Conservation (phyloP, 1,140 invertebrate genomes). For the Bombus affinis region DNA sequence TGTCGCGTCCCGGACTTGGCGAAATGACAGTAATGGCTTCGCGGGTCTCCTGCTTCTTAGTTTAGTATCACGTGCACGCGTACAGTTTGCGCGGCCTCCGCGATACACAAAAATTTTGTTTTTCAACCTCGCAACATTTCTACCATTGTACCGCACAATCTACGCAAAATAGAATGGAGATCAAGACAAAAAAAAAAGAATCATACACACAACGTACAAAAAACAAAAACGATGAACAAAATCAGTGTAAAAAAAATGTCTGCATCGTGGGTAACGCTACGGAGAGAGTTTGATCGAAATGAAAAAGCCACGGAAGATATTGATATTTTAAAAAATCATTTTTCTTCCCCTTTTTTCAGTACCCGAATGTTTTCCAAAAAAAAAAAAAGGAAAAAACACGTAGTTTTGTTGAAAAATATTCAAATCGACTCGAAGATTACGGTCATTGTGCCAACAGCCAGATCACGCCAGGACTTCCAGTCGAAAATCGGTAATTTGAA, state of each 20-base stretch:
- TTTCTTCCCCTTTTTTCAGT: no score
- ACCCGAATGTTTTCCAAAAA: neutral
- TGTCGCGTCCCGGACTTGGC: slow-evolving; percentile 33
- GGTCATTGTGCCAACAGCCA: slow-evolving; percentile 28
- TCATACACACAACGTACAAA: neutral
- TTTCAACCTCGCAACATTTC: neutral
- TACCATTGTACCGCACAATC: slow-evolving; percentile 30
- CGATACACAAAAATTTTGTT: neutral
- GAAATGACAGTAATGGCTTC: slow-evolving; percentile 48
- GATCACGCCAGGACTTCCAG: slow-evolving; percentile 4
- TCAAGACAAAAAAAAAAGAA: neutral
- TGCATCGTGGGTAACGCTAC: no score
- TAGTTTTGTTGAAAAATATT: neutral
- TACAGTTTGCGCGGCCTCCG: neutral
- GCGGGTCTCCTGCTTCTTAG: neutral
- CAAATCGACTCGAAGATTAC: slow-evolving; percentile 12
- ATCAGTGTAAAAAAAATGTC: neutral
- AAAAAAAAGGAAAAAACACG: neutral
- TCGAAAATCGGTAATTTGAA: neutral
- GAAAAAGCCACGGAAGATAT: neutral
- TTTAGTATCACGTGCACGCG: neutral
- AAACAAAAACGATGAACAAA: neutral
- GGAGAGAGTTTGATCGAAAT: neutral
- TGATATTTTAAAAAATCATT: neutral
- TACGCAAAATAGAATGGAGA: neutral